These are phyloP conservation scores for Diuraphis noxia DNA, from an alignment of 1,140 invertebrate genomes.

Conservation along the genomic window DNA sequence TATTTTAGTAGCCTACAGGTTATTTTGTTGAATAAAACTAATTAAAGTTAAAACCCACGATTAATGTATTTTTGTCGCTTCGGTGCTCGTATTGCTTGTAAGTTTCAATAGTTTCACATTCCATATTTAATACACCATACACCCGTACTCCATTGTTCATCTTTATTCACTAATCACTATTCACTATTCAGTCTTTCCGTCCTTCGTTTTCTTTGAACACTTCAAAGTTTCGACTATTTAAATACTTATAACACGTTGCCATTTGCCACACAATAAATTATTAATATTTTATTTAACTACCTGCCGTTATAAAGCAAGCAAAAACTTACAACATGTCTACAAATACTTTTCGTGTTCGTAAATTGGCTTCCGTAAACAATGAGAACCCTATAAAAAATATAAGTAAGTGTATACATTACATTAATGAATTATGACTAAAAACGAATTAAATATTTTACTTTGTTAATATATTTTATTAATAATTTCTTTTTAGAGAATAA, in stretches of 20 bases:
- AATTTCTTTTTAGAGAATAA: background rate
- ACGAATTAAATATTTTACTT: background rate
- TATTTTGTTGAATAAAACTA: background rate
- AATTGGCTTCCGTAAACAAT: background rate
- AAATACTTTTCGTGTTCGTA: background rate
- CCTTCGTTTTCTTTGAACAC: background rate
- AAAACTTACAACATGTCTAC: background rate
- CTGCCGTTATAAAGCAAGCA: background rate
- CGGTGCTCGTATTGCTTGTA: too few relatives aligned
- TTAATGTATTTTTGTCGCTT: background rate
- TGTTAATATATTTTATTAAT: background rate
- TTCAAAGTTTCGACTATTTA: background rate
- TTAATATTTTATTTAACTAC: background rate
- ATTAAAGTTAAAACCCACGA: constrained; percentile 3
- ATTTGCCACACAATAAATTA: background rate
- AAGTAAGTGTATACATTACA: background rate
- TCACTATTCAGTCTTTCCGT: background rate
- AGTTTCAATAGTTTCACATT: background rate
- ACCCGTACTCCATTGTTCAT: too few relatives aligned
- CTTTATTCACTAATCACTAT: too few relatives aligned
- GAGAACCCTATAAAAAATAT: constrained; percentile 26
- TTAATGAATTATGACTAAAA: too few relatives aligned
- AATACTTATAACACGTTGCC: background rate
- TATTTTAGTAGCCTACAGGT: background rate
- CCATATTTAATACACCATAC: too few relatives aligned